A percentile compares a stretch with the other conserved stretches of the same genome.
phyloP scores from a whole-genome alignment of 2,797 vertebrate species.

The Semotilus atromaculatus region DNA sequence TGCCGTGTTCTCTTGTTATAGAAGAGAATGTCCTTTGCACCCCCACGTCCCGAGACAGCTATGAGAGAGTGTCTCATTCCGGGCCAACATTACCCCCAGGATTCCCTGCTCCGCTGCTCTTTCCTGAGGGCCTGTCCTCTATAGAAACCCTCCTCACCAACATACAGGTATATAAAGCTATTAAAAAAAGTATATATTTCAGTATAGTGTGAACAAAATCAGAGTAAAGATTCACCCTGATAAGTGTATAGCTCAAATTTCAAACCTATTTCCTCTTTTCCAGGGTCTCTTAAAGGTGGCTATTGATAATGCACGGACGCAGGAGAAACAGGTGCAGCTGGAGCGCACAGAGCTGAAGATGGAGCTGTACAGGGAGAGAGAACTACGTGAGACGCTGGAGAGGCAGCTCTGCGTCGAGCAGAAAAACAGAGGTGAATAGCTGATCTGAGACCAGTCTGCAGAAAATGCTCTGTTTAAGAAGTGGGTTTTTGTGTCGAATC shows the following conservation, averaged over 20 bases:
- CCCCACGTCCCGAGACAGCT: constrained; percentile 89
- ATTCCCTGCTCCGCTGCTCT: constrained; percentile 95
- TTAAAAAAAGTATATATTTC: neutral
- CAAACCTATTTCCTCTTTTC: constrained; percentile 71
- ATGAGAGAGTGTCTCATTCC: constrained; percentile 91
- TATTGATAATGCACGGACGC: constrained; percentile 95
- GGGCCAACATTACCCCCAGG: constrained; percentile 93
- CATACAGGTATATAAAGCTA: constrained; percentile 87
- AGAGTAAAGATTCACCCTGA: neutral
- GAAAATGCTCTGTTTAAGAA: neutral
- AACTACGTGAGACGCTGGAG: constrained; percentile 95
- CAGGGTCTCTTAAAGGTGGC: constrained; percentile 99
- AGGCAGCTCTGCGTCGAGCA: constrained; percentile 97
- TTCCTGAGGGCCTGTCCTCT: constrained; percentile 98
- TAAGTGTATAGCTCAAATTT: constrained; percentile 55
- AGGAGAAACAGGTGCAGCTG: constrained; percentile 98
- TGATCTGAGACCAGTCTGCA: constrained; percentile 9
- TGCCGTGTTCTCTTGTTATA: constrained; percentile 69
- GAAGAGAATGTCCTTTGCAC: constrained; percentile 90
- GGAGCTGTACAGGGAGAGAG: constrained; percentile 96
- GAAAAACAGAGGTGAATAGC: constrained; percentile 92
- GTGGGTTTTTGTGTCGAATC: neutral
- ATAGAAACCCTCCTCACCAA: constrained; percentile 99
- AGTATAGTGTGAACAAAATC: neutral
- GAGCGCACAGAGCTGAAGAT: constrained; percentile 98